Evolutionary conservation across 30 jellyfish, hydroid and myxozoan genomes (phyloP), one percentile per base, ranked within the genome.

Genomic region (Rhopilema esculentum): DNA sequence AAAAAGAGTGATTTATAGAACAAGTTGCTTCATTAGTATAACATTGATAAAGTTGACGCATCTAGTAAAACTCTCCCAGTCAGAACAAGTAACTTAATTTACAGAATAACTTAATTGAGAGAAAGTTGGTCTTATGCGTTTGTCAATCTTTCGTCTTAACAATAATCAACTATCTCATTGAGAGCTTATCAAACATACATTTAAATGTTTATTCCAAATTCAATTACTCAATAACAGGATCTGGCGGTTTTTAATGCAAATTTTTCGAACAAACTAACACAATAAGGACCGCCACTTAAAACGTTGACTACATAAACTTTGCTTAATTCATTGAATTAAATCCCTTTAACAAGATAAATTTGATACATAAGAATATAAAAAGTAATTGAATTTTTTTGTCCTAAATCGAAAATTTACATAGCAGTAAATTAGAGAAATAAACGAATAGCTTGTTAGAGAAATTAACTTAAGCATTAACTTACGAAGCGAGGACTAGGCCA

Each of bases 401-500:
- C 0, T 25, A 0, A 49, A 63, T 1, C n/a, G 0, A 80, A 65
- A 26, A 29, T 2, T 26, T 22, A 1, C 25, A 50, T 2, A 51
- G 27, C 2, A 51, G 64, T 1, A 19, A 20, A n/a, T 61, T 1
- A 61, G 8, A 19, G 62, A 51, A 20, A 27, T 0, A 21, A 71
- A 12, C 18, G 1, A 12, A 12, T 12, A 12, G 12, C 57, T 40
- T 12, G 28, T 48, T 30, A 16, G 86, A 0, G 74, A 19, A 15
- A 75, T 15, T 1, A 22, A n/a, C 52, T 48, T 21, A 21, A 52
- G 72, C 24, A 50, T 29, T 17, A 68, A 89, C 97, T 77, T 86
- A 94, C 99, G 91, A 52, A 8, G 98, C 97, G 4, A 96, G 95
- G 8, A 96, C 99, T 20, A 96, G 89, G 40, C 99, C 99, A 72